These are phyloP conservation scores for Halocynthia roretzi DNA, from an alignment of 23 tunicate species.

Conservation along the genomic window DNA sequence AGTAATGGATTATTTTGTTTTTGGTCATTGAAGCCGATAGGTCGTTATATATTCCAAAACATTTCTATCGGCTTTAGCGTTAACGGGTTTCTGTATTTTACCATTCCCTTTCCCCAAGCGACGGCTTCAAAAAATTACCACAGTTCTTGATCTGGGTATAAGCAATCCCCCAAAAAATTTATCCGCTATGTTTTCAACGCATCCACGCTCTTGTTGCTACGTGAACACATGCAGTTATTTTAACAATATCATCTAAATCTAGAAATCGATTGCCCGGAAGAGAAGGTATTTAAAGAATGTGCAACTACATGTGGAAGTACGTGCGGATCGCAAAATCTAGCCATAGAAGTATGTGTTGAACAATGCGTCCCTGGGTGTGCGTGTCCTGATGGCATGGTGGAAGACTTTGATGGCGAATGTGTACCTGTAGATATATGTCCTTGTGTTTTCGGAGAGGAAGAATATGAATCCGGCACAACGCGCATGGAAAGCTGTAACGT, in stretches of 20 bases:
- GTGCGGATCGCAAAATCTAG: slow-evolving; percentile 59
- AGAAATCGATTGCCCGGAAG: slow-evolving; percentile 66
- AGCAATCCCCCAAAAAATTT: too few species aligned
- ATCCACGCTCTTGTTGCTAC: too few species aligned
- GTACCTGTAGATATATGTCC: slow-evolving; percentile 27
- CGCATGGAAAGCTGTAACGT: slow-evolving; percentile 27
- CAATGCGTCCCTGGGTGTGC: slow-evolving; percentile 92
- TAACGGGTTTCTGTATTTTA: too few species aligned
- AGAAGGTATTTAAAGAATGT: slow-evolving; percentile 77
- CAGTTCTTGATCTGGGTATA: too few species aligned
- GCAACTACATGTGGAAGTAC: slow-evolving; percentile 84
- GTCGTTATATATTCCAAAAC: too few species aligned
- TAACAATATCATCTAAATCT: slow-evolving; percentile 17
- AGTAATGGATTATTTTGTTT: not conserved
- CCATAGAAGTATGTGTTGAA: slow-evolving; percentile 66
- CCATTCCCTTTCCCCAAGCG: too few species aligned
- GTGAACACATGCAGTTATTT: not conserved
- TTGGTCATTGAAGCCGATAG: too few species aligned
- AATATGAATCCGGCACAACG: slow-evolving; percentile 14
- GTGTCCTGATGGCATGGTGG: slow-evolving; percentile 76
- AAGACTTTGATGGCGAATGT: slow-evolving; percentile 25
- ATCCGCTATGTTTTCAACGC: too few species aligned
- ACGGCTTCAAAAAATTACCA: too few species aligned
- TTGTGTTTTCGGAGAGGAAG: slow-evolving; percentile 4
- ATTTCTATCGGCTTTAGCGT: too few species aligned